Evolutionary conservation across 2,113 vertebrate genomes (phyloP), one percentile per base, ranked within the genome.

Genomic region (Prinia subflava): DNA sequence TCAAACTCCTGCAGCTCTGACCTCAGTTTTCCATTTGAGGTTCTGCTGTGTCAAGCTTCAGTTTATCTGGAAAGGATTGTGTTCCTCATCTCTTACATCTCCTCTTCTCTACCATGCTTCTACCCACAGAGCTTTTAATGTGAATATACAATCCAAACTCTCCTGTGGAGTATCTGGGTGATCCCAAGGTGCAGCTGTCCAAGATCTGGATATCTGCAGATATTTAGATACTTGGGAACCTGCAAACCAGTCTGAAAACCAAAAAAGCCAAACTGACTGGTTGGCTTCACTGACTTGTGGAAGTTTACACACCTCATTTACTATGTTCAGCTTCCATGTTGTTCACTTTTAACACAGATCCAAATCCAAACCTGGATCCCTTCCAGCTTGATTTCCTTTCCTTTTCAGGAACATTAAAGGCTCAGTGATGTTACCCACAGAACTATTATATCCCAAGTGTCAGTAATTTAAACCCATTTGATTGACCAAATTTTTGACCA

Each of bases 311-410:
- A 39, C 5, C 27, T 15, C 2, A 3, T 69, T 87, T 30, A 65
- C 20, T 14, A 46, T 0, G 3, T 73, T 86, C 28, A 17, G 10
- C 46, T 87, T 76, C 50, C 76, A 83, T 1, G 0, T 0, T 11
- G 12, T 21, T 33, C 52, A 11, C 49, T 39, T 83, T 19, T 49
- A 68, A 57, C 0, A 3, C 39, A 71, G 68, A 55, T n/a, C 11
- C 55, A 82, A 53, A 84, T n/a, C 35, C 46, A 78, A 85, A 47
- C 63, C 31, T 87, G 27, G 33, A 59, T 33, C 24, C 4, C 41
- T 65, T 74, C 50, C 37, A 56, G 27, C 41, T 25, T 31, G 13
- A 63, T n/a, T 70, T 69, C 33, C 41, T 64, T 33, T 55, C 25
- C 8, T 73, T 55, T 44, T 50, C 33, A 83, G 55, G 37, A 69